Evolutionary conservation across 2,888 invertebrate species (phyloP).

Genomic region (Drosophila pseudotakahashii): DNA sequence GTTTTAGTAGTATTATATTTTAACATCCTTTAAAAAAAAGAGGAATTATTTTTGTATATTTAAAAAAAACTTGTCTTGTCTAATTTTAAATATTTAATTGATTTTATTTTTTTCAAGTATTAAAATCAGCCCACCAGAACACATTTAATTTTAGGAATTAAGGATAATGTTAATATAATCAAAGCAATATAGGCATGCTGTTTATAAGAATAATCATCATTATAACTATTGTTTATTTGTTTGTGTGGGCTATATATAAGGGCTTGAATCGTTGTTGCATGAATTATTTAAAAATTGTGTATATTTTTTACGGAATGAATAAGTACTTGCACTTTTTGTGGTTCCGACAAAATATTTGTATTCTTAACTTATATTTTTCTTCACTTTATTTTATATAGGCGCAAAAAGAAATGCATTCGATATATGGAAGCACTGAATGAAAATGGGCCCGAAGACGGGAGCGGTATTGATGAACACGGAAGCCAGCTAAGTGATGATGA

Average conservation of each 20-base stretch:
- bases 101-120: too few species aligned
- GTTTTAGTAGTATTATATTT: too few species aligned
- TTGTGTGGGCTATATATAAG: background rate
- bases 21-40: too few species aligned
- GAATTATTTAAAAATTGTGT: background rate
- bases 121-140: too few species aligned
- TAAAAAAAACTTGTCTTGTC: too few species aligned
- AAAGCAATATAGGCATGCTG: background rate
- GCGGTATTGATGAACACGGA: conserved; percentile 86
- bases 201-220: background rate
- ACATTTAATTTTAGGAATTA: too few species aligned
- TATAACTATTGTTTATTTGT: background rate
- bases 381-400: conserved; percentile 85
- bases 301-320: conserved; percentile 9
- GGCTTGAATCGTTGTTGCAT: background rate
- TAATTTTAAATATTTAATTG: too few species aligned
- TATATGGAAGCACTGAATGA: conserved; percentile 93
- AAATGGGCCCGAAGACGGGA: conserved; percentile 80
- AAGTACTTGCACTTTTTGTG: conserved; percentile 12
- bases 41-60: too few species aligned
- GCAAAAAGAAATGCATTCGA: conserved; percentile 98
- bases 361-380: background rate
- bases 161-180: background rate
- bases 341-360: conserved; percentile 1
- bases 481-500: conserved; percentile 73